phyloP scores from a whole-genome alignment of 2,888 invertebrate species.

The Drosophila paramelanica region DNA sequence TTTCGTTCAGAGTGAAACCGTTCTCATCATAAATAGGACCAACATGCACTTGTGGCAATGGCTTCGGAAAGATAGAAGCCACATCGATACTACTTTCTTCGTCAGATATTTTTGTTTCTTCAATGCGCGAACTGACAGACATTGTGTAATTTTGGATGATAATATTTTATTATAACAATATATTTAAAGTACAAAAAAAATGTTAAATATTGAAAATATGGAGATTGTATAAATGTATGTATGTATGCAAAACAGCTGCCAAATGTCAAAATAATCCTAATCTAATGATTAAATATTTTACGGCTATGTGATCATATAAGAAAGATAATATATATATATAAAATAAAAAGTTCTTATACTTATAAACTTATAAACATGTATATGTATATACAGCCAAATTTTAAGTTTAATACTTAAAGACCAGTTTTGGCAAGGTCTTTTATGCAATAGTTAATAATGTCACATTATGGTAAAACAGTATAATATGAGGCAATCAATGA shows the following conservation, averaged over 20 bases:
- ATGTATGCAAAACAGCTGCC: not conserved
- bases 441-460: too few relatives aligned
- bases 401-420: too few relatives aligned
- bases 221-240: not conserved
- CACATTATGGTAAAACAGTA: too few relatives aligned
- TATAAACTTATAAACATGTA: too few relatives aligned
- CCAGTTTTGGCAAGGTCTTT: too few relatives aligned
- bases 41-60: slow-evolving; percentile 75
- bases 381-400: too few relatives aligned
- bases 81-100: slow-evolving; percentile 4
- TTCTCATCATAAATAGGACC: slow-evolving; percentile 53
- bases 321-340: too few relatives aligned
- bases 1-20: slow-evolving; percentile 67
- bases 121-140: slow-evolving; percentile 8
- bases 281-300: not conserved
- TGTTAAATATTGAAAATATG: not conserved
- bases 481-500: not conserved
- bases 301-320: not conserved
- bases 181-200: slow-evolving; percentile 8
- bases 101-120: slow-evolving; percentile 8
- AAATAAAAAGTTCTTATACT: too few relatives aligned
- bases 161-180: not conserved
- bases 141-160: slow-evolving; percentile 15
- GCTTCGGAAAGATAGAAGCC: slow-evolving; percentile 44
- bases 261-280: not conserved